These are phyloP conservation scores for Halesus radiatus DNA, from an alignment of 1,140 invertebrate genomes.

Conservation along the genomic window DNA sequence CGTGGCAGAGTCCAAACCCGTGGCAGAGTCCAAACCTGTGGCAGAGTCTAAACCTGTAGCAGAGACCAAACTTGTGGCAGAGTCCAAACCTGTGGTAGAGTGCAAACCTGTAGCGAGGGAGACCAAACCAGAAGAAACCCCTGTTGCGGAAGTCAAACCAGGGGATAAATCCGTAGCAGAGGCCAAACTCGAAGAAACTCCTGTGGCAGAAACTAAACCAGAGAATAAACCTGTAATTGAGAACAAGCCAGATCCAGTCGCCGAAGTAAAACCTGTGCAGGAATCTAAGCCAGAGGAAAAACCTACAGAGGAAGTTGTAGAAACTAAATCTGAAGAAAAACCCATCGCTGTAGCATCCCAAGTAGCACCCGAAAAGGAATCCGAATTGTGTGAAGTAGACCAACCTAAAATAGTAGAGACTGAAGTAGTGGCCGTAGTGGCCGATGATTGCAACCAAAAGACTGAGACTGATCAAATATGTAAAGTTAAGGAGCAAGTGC, in stretches of 20 bases:
- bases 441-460: slow-evolving; percentile 44
- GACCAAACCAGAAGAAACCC: neutral
- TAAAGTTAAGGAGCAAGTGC: slow-evolving; percentile 50
- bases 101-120: too few species aligned
- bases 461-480: slow-evolving; percentile 42
- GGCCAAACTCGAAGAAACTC: neutral
- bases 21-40: neutral
- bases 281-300: slow-evolving; percentile 1
- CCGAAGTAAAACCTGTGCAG: neutral
- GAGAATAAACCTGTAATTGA: neutral
- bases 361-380: slow-evolving; percentile 3
- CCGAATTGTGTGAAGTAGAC: neutral
- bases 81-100: too few species aligned
- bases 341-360: neutral
- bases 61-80: neutral
- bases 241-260: neutral
- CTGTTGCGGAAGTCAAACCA: neutral
- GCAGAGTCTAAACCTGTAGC: neutral
- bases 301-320: slow-evolving; percentile 21
- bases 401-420: slow-evolving; percentile 21
- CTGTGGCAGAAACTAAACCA: neutral
- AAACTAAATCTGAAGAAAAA: slow-evolving; percentile 14
- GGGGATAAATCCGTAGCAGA: neutral
- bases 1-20: neutral
- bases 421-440: slow-evolving; percentile 31